Base-by-base conservation (phyloP, 2,797 vertebrate genomes). In the Malacoraja senta region DNA sequence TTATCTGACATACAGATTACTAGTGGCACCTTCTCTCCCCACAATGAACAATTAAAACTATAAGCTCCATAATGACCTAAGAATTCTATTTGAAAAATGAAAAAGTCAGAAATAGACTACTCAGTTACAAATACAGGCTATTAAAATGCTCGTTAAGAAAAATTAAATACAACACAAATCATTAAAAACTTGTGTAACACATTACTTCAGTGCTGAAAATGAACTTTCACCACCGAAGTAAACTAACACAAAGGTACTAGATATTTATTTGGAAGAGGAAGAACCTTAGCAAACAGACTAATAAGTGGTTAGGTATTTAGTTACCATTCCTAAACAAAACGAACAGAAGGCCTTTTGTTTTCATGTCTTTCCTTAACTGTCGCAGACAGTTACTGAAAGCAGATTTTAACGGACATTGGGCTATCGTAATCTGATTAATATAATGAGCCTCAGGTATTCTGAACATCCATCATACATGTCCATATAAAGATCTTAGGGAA, bases 361-460 rank as follows among this genome's bases (percentile, higher is more conserved):
- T 76, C 90, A 76, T 68, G 72, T 92, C 94, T 95, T 95, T 94
- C 72, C 94, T 94, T 93, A 94, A 93, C 94, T 93, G 93, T 93
- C 94, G 94, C 83, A 94, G 94, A 93, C 7, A 61, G 63, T 35
- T n/a, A 53, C 93, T 93, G 58, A 94, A 95, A 95, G 93, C 61
- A 94, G n/a, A 92, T 92, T 92, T 92, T 76, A 92, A 76, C 90
- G 76, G 90, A 76, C 90, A 76, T 26, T 74, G 90, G 35, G 6
- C 71, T 76, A 92, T 92, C 90, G 71, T 92, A 92, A 92, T 92
- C 90, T 92, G 90, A 92, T 92, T 74, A 92, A 92, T 76, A 92
- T 92, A 92, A 92, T 92, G 68, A 92, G 71, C 58, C 90, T 76
- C 71, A 76, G 90, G 90, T 58, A 92, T 92, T 92, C 90, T 92